Percentiles rank a stretch among this genome's conserved stretches.
phyloP scores from a whole-genome alignment of 2,888 invertebrate species.

The Harpalus rufipes region DNA sequence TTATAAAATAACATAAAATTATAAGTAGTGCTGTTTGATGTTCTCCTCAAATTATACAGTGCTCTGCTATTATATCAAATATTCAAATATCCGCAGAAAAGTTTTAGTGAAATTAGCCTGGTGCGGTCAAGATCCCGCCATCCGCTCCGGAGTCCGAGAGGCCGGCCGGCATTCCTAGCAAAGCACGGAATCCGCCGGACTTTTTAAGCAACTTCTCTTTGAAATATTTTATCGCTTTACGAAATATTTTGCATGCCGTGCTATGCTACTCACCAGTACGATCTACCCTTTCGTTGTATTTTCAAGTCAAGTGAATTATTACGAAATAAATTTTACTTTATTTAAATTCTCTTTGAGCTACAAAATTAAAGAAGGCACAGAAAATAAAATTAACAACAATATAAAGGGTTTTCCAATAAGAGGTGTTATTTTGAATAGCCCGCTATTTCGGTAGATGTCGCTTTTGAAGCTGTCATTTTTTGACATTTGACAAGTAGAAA shows the following conservation, averaged over 20 bases:
- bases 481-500: too few species aligned
- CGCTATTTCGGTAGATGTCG: too few species aligned
- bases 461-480: too few species aligned
- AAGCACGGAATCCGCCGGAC: constrained; percentile 60
- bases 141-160: constrained; percentile 21
- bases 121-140: constrained; percentile 60
- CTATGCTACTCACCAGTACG: constrained; percentile 28
- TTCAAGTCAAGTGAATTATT: constrained; percentile 17
- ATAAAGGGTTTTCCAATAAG: too few species aligned
- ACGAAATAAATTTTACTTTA: constrained; percentile 11
- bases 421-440: too few species aligned
- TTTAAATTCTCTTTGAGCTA: too few species aligned
- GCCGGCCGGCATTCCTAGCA: constrained; percentile 60
- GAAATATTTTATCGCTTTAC: constrained; percentile 64
- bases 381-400: too few species aligned
- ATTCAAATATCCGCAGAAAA: constrained; percentile 65
- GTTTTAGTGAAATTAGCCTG: constrained; percentile 66
- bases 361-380: too few species aligned
- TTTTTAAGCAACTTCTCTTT: constrained; percentile 68
- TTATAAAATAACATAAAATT: constrained; percentile 42
- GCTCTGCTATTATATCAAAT: constrained; percentile 62
- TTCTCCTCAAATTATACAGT: constrained; percentile 56
- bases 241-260: constrained; percentile 64
- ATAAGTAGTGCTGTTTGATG: constrained; percentile 56
- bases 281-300: constrained; percentile 19